A percentile compares a stretch with the other conserved stretches of the same genome.
phyloP scores from a whole-genome alignment of 2,888 invertebrate species.

The Taphrorychus bicolor region DNA sequence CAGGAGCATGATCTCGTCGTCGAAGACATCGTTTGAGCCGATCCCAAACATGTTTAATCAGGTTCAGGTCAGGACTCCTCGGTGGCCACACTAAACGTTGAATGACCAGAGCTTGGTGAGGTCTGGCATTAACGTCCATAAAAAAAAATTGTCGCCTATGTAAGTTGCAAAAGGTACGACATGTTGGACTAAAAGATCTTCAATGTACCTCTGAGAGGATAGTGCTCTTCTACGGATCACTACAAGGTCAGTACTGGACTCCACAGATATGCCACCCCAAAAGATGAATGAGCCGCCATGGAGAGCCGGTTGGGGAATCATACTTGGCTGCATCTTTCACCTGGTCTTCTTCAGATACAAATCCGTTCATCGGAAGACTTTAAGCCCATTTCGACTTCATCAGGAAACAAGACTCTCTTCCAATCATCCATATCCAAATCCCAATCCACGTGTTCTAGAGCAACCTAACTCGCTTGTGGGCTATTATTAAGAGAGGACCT shows the following conservation, averaged over 20 bases:
- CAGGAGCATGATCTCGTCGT: background rate
- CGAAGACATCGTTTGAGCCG: background rate
- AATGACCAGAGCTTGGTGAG: slow-evolving; percentile 2
- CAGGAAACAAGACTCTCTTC: slow-evolving; percentile 3
- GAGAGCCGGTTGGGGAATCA: background rate
- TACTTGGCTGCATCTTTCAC: too few species aligned
- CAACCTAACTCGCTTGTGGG: background rate
- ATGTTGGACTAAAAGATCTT: background rate
- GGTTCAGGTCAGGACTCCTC: background rate
- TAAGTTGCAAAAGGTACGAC: slow-evolving; percentile 8
- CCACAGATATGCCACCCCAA: background rate
- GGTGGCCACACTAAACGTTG: background rate
- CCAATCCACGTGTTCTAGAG: background rate
- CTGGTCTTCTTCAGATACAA: background rate
- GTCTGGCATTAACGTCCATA: slow-evolving; percentile 3
- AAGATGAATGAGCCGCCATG: too few species aligned
- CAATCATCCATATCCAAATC: background rate
- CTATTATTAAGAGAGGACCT: background rate
- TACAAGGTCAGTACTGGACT: slow-evolving; percentile 1
- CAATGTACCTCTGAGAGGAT: slow-evolving; percentile 1
- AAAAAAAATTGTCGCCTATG: slow-evolving; percentile 11
- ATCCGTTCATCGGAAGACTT: background rate
- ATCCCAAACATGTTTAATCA: slow-evolving; percentile 9
- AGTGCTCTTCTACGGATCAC: slow-evolving; percentile 1
- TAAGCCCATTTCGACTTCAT: background rate